Conservation (phyloP, 2,113 vertebrate species). For the Tragelaphus scriptus region DNA sequence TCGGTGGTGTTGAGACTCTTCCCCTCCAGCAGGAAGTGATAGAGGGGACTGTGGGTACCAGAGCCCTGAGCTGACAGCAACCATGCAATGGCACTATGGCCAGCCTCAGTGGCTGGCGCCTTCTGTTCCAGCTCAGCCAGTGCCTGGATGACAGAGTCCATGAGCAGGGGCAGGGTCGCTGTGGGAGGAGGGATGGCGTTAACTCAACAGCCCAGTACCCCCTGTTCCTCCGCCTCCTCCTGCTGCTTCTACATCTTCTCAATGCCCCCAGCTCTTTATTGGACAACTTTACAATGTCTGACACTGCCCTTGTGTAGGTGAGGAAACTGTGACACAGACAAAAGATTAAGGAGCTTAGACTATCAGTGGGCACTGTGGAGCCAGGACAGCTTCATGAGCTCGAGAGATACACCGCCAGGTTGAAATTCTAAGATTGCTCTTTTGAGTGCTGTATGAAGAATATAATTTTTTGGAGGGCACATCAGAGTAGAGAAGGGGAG, state of each 20-base stretch:
- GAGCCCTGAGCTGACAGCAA: conserved; percentile 18
- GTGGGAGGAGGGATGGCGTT: neutral
- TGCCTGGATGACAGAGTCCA: conserved; percentile 80
- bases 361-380: neutral
- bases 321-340: neutral
- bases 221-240: neutral
- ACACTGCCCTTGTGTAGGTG: neutral
- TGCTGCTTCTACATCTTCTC: neutral
- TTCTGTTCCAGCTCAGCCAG: conserved; percentile 78
- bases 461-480: neutral
- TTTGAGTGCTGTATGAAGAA: neutral
- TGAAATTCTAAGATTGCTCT: neutral
- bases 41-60: conserved; percentile 43
- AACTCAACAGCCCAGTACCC: neutral
- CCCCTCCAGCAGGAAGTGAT: conserved; percentile 62
- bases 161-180: conserved; percentile 75
- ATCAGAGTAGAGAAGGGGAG: neutral
- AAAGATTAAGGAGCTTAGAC: neutral
- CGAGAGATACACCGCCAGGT: neutral
- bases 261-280: neutral
- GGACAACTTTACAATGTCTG: neutral
- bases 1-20: accelerated
- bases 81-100: neutral
- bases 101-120: neutral
- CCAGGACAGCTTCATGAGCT: neutral